A percentile compares a stretch with the other conserved stretches of the same genome.
Evolutionary conservation across 2,888 invertebrate species (phyloP).

Genomic region (Ochropacha duplaris): DNA sequence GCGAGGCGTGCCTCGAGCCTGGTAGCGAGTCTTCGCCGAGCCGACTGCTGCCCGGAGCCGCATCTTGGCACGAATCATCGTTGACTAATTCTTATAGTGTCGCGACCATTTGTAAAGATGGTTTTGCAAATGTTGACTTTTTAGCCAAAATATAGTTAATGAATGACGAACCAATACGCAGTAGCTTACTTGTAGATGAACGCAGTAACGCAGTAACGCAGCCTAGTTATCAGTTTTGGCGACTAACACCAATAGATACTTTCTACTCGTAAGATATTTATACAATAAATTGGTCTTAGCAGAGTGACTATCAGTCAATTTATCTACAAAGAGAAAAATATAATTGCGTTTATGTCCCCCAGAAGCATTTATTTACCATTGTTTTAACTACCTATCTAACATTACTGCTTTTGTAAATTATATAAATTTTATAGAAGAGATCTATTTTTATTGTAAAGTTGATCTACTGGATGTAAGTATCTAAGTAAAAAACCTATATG

Average conservation of each 20-base stretch:
- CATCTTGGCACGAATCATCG: conserved; percentile 66
- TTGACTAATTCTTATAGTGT: conserved; percentile 80
- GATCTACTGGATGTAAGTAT: conserved; percentile 70
- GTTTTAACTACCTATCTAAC: conserved; percentile 62
- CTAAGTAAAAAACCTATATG: conserved; percentile 48
- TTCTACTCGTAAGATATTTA: conserved; percentile 79
- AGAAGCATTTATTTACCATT: conserved; percentile 79
- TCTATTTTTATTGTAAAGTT: conserved; percentile 83
- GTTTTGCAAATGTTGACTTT: conserved; percentile 82
- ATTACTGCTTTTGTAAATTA: conserved; percentile 80
- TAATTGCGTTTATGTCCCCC: conserved; percentile 73
- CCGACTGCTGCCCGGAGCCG: conserved; percentile 43
- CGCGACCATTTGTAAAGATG: conserved; percentile 79
- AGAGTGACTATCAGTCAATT: conserved; percentile 80
- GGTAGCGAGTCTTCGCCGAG: conserved; percentile 47
- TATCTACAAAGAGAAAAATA: conserved; percentile 70
- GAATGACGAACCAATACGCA: conserved; percentile 82
- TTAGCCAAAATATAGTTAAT: conserved; percentile 82
- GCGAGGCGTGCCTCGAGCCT: conserved; percentile 36
- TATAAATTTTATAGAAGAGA: conserved; percentile 83
- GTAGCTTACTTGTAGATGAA: conserved; percentile 80
- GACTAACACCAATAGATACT: conserved; percentile 80
- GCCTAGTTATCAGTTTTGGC: conserved; percentile 79
- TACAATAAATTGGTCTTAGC: conserved; percentile 76
- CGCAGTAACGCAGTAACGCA: too few species aligned